Evolutionary conservation across 2,888 invertebrate species (phyloP).

Genomic region (Mellilla xanthometata): DNA sequence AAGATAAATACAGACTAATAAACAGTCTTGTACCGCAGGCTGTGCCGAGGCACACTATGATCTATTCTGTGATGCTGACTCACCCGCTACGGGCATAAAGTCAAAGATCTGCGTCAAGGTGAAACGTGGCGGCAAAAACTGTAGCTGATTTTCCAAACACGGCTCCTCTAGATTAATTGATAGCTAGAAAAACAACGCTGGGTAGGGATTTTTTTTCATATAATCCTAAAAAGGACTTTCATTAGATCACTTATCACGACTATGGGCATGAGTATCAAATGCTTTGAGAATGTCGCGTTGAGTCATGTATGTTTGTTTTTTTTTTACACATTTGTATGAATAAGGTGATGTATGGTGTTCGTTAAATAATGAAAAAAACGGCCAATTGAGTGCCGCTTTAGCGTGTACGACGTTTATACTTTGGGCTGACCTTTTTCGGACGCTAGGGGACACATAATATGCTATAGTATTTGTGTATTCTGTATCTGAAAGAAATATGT

Average conservation of each 20-base stretch:
- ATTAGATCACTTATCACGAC: constrained; percentile 1
- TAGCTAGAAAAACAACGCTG: constrained; percentile 12
- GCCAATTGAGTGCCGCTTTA: too few relatives aligned
- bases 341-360: too few relatives aligned
- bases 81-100: constrained; percentile 37
- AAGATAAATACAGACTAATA: too few relatives aligned
- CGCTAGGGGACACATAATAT: too few relatives aligned
- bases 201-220: constrained; percentile 7
- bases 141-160: constrained; percentile 20
- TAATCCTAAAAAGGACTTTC: too few relatives aligned
- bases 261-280: not conserved
- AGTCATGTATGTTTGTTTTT: not conserved
- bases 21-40: constrained; percentile 5
- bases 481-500: too few relatives aligned
- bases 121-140: constrained; percentile 26
- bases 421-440: too few relatives aligned
- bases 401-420: too few relatives aligned
- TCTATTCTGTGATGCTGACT: constrained; percentile 31
- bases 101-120: constrained; percentile 48
- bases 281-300: not conserved
- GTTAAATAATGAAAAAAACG: too few relatives aligned
- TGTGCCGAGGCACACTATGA: constrained; percentile 7
- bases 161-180: constrained; percentile 10
- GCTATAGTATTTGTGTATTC: too few relatives aligned
- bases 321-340: too few relatives aligned